Evolutionary conservation across 2,888 invertebrate genomes (phyloP).

Genomic region (Leucozona laternaria): DNA sequence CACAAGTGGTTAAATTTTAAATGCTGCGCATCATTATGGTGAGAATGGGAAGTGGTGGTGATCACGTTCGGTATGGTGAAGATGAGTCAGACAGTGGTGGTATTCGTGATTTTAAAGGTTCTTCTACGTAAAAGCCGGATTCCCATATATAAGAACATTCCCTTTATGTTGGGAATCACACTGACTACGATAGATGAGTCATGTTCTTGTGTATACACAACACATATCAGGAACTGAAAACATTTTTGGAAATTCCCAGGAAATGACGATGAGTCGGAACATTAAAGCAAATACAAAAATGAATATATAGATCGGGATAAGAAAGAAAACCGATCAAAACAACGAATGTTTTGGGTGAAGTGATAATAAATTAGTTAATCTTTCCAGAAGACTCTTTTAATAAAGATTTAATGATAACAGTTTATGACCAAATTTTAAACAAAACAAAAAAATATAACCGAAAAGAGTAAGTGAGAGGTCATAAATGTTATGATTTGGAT

Average conservation of each 20-base stretch:
- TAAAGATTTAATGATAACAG: conserved; percentile 13
- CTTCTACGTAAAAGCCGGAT: conserved; percentile 12
- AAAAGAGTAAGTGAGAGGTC: neutral
- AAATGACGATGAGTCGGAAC: conserved; percentile 38
- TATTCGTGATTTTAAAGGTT: neutral
- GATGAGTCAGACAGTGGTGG: conserved; percentile 31
- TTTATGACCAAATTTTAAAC: neutral
- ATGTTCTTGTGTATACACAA: neutral
- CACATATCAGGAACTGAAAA: neutral
- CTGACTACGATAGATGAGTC: conserved; percentile 43
- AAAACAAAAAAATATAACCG: neutral
- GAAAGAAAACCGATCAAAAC: conserved; percentile 16
- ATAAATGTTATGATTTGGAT: neutral
- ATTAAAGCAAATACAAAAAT: neutral
- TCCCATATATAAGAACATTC: conserved; percentile 6
- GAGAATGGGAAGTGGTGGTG: neutral
- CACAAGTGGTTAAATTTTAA: neutral
- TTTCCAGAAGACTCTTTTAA: neutral
- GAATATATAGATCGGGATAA: neutral
- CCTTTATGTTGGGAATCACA: conserved; percentile 39
- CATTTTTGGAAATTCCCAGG: conserved; percentile 48
- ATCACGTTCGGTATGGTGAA: neutral
- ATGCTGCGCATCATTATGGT: conserved; percentile 39
- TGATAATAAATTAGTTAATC: conserved; percentile 7
- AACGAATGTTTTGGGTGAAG: neutral